These are phyloP conservation scores for Aspidiotus rigidus DNA, from an alignment of 2,888 invertebrate species.

Conservation along the genomic window DNA sequence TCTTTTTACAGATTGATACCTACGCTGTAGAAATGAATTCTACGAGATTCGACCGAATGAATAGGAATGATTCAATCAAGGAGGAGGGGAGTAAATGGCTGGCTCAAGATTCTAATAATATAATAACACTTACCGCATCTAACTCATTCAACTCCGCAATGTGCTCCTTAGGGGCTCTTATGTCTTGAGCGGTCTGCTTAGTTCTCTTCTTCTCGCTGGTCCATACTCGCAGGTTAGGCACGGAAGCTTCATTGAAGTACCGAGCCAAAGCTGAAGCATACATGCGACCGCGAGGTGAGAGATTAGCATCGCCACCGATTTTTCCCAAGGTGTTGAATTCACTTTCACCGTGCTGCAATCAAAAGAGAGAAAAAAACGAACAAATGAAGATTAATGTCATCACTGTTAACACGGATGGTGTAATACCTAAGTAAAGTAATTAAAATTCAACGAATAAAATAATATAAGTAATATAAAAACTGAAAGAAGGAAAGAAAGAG, in stretches of 20 bases:
- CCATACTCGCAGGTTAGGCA: constrained; percentile 72
- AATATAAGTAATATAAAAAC: too few relatives aligned
- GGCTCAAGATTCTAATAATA: too few relatives aligned
- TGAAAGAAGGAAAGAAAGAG: too few relatives aligned
- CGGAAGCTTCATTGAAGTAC: constrained; percentile 57
- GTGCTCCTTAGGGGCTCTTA: constrained; percentile 71
- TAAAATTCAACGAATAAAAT: too few relatives aligned
- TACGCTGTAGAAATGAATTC: too few relatives aligned
- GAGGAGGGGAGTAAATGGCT: too few relatives aligned
- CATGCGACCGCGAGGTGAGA: constrained; percentile 69
- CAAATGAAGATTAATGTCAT: not conserved
- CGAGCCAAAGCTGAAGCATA: constrained; percentile 67
- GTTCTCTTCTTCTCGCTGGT: constrained; percentile 82
- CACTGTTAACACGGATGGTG: too few relatives aligned
- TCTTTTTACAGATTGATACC: too few relatives aligned
- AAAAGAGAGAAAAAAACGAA: constrained; percentile 31
- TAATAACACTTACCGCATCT: constrained; percentile 60
- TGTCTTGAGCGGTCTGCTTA: constrained; percentile 72
- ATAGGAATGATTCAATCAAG: too few relatives aligned
- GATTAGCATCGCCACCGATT: constrained; percentile 80
- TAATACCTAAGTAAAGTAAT: too few relatives aligned
- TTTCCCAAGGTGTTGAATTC: constrained; percentile 81
- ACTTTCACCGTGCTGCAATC: constrained; percentile 78
- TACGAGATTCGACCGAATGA: too few relatives aligned
- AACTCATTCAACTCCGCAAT: constrained; percentile 84